Conservation (phyloP, 2,888 invertebrate genomes). For the Dastarcus helophoroides region DNA sequence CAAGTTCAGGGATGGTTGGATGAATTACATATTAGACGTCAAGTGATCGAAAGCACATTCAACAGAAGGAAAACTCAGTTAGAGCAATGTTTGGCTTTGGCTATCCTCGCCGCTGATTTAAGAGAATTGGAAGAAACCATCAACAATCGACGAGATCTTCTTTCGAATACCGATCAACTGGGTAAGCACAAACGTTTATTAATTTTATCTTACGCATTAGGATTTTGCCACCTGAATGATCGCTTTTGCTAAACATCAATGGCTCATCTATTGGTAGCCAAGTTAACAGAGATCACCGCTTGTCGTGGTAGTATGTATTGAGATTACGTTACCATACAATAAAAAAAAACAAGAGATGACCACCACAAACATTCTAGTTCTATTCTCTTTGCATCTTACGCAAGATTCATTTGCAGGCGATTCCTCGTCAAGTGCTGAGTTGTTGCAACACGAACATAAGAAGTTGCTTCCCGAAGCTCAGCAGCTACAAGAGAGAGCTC, state of each 20-base stretch:
- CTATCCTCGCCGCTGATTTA: conserved; percentile 61
- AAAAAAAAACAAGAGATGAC: too few relatives aligned
- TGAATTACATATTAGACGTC: conserved; percentile 61
- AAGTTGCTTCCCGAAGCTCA: conserved; percentile 60
- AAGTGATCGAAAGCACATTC: conserved; percentile 57
- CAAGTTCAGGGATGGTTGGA: conserved; percentile 68
- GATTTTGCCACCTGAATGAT: too few relatives aligned
- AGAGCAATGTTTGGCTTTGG: conserved; percentile 66
- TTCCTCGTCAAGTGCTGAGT: conserved; percentile 55
- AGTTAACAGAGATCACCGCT: too few relatives aligned
- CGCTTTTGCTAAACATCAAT: too few relatives aligned
- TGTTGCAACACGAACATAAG: conserved; percentile 55
- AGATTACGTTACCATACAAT: too few relatives aligned
- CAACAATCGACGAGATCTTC: conserved; percentile 42
- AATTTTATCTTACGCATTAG: too few relatives aligned
- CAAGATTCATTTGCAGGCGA: conserved; percentile 41
- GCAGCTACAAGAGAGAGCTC: conserved; percentile 60
- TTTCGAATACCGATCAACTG: conserved; percentile 47
- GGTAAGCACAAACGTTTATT: conserved; percentile 28
- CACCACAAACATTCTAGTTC: too few relatives aligned
- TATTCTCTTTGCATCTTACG: too few relatives aligned
- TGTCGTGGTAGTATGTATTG: too few relatives aligned
- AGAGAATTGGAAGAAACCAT: conserved; percentile 50
- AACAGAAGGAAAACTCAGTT: conserved; percentile 59
- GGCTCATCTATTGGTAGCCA: too few relatives aligned